phyloP scores from a whole-genome alignment of 2,888 invertebrate species.

The Craniophora ligustri region DNA sequence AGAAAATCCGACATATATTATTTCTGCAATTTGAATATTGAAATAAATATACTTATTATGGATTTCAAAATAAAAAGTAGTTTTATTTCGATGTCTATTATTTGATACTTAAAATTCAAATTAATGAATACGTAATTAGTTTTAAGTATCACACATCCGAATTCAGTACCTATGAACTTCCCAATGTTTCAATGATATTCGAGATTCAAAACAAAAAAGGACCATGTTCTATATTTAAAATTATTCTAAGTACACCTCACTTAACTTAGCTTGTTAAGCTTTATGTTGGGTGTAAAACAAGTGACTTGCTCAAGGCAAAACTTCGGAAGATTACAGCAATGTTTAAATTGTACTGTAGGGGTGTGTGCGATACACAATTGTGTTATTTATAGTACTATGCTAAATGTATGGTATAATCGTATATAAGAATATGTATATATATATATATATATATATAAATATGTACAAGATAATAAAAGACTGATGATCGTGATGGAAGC shows the following conservation, averaged over 20 bases:
- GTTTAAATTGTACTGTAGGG: conserved; percentile 61
- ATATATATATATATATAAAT: too few species aligned
- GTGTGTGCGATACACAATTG: conserved; percentile 35
- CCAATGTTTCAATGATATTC: neutral
- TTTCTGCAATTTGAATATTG: too few species aligned
- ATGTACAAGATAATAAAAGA: too few species aligned
- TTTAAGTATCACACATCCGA: neutral
- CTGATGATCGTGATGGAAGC: too few species aligned
- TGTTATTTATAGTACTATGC: too few species aligned
- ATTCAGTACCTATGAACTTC: neutral
- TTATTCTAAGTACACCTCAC: conserved; percentile 41
- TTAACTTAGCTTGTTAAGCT: conserved; percentile 43
- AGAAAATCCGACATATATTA: too few species aligned
- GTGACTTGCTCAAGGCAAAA: conserved; percentile 67
- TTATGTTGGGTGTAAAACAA: conserved; percentile 61
- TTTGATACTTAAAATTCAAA: neutral
- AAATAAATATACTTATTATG: too few species aligned
- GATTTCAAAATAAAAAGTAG: too few species aligned
- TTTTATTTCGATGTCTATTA: conserved; percentile 1
- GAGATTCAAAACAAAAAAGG: neutral
- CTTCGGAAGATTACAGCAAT: conserved; percentile 63
- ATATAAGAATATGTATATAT: too few species aligned
- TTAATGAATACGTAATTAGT: neutral
- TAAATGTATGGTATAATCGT: too few species aligned
- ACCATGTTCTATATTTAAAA: neutral